These are phyloP conservation scores for Steinernema scapterisci DNA, from an alignment of 2,888 invertebrate species.

Conservation along the genomic window DNA sequence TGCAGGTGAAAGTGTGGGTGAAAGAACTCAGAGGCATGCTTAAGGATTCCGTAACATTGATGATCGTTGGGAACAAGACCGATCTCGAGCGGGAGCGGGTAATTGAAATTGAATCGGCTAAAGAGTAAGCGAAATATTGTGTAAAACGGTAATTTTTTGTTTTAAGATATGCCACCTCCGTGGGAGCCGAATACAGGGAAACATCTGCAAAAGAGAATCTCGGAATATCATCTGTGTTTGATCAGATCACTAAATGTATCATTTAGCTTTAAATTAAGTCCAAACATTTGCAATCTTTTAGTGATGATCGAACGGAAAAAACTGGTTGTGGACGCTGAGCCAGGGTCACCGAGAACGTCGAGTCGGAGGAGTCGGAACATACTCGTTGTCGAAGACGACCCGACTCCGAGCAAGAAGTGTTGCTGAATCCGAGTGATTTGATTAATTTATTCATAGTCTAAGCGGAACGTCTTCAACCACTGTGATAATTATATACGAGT, in stretches of 20 bases:
- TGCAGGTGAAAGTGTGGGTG: slow-evolving; percentile 93
- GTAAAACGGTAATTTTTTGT: too few relatives aligned
- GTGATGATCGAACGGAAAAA: slow-evolving; percentile 34
- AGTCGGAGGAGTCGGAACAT: slow-evolving; percentile 38
- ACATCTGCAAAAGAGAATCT: slow-evolving; percentile 71
- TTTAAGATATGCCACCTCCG: slow-evolving; percentile 69
- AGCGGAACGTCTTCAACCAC: neutral
- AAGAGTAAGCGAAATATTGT: slow-evolving; percentile 74
- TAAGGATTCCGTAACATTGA: slow-evolving; percentile 87
- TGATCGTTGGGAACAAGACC: slow-evolving; percentile 94
- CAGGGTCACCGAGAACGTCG: slow-evolving; percentile 1
- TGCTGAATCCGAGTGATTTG: slow-evolving; percentile 24
- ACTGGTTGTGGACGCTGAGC: neutral
- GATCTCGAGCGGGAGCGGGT: slow-evolving; percentile 89
- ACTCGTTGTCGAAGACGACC: slow-evolving; percentile 47
- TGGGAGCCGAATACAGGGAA: slow-evolving; percentile 70
- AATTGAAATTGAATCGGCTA: slow-evolving; percentile 83
- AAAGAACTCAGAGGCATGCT: slow-evolving; percentile 94
- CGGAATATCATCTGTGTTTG: slow-evolving; percentile 70
- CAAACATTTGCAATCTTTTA: neutral
- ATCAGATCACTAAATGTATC: slow-evolving; percentile 68
- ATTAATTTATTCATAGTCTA: neutral
- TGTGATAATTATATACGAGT: slow-evolving; percentile 31
- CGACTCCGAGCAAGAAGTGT: slow-evolving; percentile 19
- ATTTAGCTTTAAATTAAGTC: neutral